Base-by-base conservation (phyloP, 2,113 vertebrate genomes). In the Beaufortia kweichowensis region DNA sequence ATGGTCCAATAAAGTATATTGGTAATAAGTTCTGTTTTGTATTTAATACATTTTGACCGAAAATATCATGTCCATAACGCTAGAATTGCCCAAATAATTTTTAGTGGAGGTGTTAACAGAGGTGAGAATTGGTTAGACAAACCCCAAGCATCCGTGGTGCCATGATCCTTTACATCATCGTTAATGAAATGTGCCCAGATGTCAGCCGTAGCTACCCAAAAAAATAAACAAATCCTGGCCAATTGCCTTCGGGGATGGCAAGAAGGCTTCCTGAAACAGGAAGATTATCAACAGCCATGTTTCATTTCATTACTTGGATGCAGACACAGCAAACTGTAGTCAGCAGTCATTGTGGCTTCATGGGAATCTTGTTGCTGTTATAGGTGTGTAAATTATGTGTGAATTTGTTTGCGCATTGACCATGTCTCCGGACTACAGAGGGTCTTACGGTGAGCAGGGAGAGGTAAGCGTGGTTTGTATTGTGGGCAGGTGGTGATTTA, bases 121-220 rank as follows among this genome's bases (percentile, higher is more conserved):
- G 66, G 79, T 76, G 14, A 55, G 24, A 53, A 75, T 28, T 15
- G n/a, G 59, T 59, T 55, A 56, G 53, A 55, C 55, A 28, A 23
- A 41, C n/a, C 23, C 31, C 24, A 28, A 43, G 10, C 1, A 28
- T 31, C 23, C 19, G 75, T 74, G 46, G 29, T 71, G 41, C 9
- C 6, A 33, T 15, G 31, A 56, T 12, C 39, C 24, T 75, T 33
- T 23, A 43, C 64, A 68, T 64, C 33, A 8, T 31, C 29, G 12
- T 23, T 60, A 53, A 75, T 74, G 46, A 84, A 82, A 75, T 63
- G 74, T 33, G 43, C 10, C 11, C 8, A 80, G 82, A 84, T 85
- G 81, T 81, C 84, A 86, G 75, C 35, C 28, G 15, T 17, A 75
- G 24, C 53, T 31, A 64, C 41, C 35, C n/a, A n/a, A 68, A 77